Evolutionary conservation across 2,113 vertebrate genomes (phyloP), one percentile per base, ranked within the genome.

Genomic region (Leuciscus idus): DNA sequence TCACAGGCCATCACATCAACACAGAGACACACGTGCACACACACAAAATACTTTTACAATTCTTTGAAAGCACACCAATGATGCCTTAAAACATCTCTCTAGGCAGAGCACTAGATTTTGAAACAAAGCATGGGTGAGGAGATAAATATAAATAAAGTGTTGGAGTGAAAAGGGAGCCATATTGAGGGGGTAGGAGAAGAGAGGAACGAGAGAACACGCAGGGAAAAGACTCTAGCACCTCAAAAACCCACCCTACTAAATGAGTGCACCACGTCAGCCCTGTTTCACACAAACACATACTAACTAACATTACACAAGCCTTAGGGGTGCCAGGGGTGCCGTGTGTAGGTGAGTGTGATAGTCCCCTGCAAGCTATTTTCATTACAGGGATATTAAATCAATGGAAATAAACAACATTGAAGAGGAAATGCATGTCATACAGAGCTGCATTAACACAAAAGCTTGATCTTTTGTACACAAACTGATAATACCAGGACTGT

Each of bases 301-400:
- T 4, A 43, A 39, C 23, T 4, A 43, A 39, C 30, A 61, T 61
- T 43, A 39, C 33, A 62, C 12, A 26, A 81, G 61, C 61, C 43
- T 81, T 13, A 68, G 61, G 61, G 19, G 19, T 28, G 43, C 50
- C 39, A 77, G 28, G 75, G 28, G 48, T 77, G 50, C 50, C 17
- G 4, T 77, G 46, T 77, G 75, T 55, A 55, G 50, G 75, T 15
- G 75, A 77, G 75, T 55, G 75, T 33, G 75, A 77, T 55, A 76
- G 36, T 36, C 36, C 36, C 36, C 36, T 36, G 36, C 4, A 5
- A 36, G 36, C 36, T 36, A 36, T 36, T 36, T 36, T 36, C 0
- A 36, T 36, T 36, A 36, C 36, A 36, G 36, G 36, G 36, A 36
- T 36, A 77, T 33, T 3, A 77, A 77, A 1, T 30, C 21, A 77